phyloP scores from a whole-genome alignment of 1,140 invertebrate genomes.

The Anastrepha obliqua region DNA sequence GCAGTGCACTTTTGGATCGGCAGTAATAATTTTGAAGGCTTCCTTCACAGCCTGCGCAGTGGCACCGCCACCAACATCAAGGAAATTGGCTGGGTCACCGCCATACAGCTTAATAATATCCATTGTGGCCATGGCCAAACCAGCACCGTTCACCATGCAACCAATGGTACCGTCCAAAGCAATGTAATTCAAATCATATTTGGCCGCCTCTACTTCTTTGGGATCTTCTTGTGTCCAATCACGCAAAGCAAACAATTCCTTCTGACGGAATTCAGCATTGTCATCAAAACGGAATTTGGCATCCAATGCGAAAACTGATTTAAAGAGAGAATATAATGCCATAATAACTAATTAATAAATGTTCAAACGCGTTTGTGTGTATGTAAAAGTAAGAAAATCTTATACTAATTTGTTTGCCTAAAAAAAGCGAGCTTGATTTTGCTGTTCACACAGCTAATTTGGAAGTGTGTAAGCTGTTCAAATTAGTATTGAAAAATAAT shows the following conservation, averaged over 20 bases:
- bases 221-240: slow-evolving; percentile 95
- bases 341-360: no score
- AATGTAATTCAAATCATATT: slow-evolving; percentile 97
- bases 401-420: no score
- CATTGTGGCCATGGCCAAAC: slow-evolving; percentile 98
- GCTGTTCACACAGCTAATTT: no score
- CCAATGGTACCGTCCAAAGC: slow-evolving; percentile 93
- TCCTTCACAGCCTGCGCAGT: slow-evolving; percentile 95
- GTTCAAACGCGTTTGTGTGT: no score
- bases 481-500: no score
- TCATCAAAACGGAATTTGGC: slow-evolving; percentile 97
- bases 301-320: slow-evolving; percentile 91
- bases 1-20: slow-evolving; percentile 81
- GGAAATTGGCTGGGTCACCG: slow-evolving; percentile 96
- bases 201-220: slow-evolving; percentile 94
- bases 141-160: slow-evolving; percentile 95
- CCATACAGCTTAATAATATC: slow-evolving; percentile 97
- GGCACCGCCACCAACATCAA: slow-evolving; percentile 97
- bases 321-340: background rate
- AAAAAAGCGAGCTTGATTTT: no score
- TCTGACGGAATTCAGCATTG: slow-evolving; percentile 96
- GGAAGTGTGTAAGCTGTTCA: no score
- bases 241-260: slow-evolving; percentile 89
- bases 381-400: no score
- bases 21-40: slow-evolving; percentile 97